Conservation (phyloP, 1,140 invertebrate genomes). For the Drosophila parabipectinata region DNA sequence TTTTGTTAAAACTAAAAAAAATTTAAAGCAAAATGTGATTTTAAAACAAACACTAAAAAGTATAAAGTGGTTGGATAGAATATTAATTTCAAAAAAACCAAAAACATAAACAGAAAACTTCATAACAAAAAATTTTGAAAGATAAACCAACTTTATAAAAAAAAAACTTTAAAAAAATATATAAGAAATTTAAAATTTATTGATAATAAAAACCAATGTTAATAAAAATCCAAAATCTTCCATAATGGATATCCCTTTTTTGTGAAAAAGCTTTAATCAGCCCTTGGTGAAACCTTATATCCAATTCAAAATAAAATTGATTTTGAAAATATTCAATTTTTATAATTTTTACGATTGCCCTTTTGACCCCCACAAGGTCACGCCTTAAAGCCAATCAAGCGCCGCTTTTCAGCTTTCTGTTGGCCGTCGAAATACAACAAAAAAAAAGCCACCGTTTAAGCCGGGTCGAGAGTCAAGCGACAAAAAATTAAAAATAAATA, state of each 20-base stretch:
- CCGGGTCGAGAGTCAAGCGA: slow-evolving; percentile 16
- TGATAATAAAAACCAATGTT: too few relatives aligned
- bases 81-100: background rate
- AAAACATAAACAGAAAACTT: background rate
- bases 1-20: background rate
- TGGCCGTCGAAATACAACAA: background rate
- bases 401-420: slow-evolving; percentile 4
- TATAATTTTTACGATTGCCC: background rate
- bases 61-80: background rate
- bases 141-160: too few relatives aligned
- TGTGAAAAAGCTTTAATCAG: background rate
- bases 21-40: background rate
- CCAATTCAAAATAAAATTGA: too few relatives aligned
- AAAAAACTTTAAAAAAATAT: too few relatives aligned
- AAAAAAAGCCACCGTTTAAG: slow-evolving; percentile 1
- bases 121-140: background rate
- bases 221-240: too few relatives aligned
- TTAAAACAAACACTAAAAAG: background rate
- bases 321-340: background rate
- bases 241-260: background rate
- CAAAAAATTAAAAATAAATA: slow-evolving; percentile 19
- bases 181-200: too few relatives aligned
- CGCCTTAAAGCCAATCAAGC: slow-evolving; percentile 22
- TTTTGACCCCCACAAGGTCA: slow-evolving; percentile 27
- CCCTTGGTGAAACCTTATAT: too few relatives aligned